A percentile compares a stretch with the other conserved stretches of the same genome.
These are phyloP conservation scores for Apodemia mormo DNA, from an alignment of 2,888 invertebrate genomes.

Conservation along the genomic window DNA sequence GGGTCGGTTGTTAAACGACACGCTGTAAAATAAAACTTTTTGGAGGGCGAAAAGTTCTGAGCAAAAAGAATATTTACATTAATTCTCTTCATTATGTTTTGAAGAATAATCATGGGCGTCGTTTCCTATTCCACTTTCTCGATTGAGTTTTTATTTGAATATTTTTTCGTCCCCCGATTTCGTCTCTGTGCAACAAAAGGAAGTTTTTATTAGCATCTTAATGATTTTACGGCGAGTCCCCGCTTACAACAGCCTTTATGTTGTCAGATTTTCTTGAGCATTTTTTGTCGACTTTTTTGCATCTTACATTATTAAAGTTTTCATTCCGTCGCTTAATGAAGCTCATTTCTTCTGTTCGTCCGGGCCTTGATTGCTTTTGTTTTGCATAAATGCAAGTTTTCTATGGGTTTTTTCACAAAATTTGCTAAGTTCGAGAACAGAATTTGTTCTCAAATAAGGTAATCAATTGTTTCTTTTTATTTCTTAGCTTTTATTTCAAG, in stretches of 20 bases:
- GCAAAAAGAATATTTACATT: conserved; percentile 82
- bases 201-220: conserved; percentile 83
- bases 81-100: conserved; percentile 83
- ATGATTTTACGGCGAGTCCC: conserved; percentile 82
- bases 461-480: conserved; percentile 61
- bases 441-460: conserved; percentile 65
- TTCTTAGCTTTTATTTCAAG: conserved; percentile 30
- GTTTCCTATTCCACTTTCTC: conserved; percentile 73
- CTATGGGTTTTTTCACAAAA: conserved; percentile 76
- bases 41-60: conserved; percentile 76
- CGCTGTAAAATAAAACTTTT: conserved; percentile 81
- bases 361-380: conserved; percentile 80
- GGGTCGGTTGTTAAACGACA: conserved; percentile 80
- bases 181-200: conserved; percentile 79
- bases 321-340: conserved; percentile 81
- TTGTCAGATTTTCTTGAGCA: conserved; percentile 82
- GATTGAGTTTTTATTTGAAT: conserved; percentile 82
- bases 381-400: conserved; percentile 82
- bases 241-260: conserved; percentile 82
- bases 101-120: conserved; percentile 81
- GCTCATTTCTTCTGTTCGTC: conserved; percentile 81
- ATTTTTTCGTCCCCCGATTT: conserved; percentile 72
- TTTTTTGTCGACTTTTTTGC: conserved; percentile 80
- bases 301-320: conserved; percentile 83
- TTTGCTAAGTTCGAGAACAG: conserved; percentile 70